Conservation (phyloP, 2,888 invertebrate genomes). For the Oscheius sp. region DNA sequence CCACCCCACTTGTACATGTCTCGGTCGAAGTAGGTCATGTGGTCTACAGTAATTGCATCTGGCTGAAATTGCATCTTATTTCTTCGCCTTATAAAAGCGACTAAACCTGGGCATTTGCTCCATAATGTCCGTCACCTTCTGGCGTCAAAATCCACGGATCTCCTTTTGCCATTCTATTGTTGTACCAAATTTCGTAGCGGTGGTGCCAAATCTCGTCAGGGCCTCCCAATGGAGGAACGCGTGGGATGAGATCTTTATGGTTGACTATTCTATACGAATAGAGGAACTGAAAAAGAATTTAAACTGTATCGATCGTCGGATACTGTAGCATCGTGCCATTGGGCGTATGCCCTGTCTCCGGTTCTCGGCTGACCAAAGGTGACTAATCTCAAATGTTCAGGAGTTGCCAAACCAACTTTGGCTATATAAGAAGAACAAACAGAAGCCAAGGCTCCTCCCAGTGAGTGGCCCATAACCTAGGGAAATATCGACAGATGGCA, state of each 20-base stretch:
- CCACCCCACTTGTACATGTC: constrained; percentile 20
- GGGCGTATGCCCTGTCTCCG: constrained; percentile 51
- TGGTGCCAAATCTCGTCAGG: constrained; percentile 37
- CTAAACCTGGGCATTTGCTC: constrained; percentile 28
- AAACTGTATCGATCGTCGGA: neutral
- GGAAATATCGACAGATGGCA: neutral
- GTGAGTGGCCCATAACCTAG: constrained; percentile 43
- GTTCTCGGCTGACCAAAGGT: constrained; percentile 62
- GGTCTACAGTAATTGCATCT: constrained; percentile 14
- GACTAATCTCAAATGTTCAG: constrained; percentile 49
- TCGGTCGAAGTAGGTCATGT: constrained; percentile 26
- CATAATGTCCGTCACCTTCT: constrained; percentile 36
- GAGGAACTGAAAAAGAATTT: constrained; percentile 13
- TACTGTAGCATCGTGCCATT: constrained; percentile 40
- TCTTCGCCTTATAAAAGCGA: neutral
- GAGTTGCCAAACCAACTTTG: constrained; percentile 37
- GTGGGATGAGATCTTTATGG: constrained; percentile 26
- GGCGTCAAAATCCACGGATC: constrained; percentile 2
- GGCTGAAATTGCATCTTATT: constrained; percentile 5
- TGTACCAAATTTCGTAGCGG: constrained; percentile 37
- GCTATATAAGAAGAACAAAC: constrained; percentile 51
- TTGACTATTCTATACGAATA: constrained; percentile 30
- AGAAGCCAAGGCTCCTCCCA: constrained; percentile 59
- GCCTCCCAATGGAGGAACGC: constrained; percentile 25
- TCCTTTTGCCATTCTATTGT: constrained; percentile 33